phyloP scores from a whole-genome alignment of 2,888 invertebrate genomes.

The Steinernema carpocapsae region DNA sequence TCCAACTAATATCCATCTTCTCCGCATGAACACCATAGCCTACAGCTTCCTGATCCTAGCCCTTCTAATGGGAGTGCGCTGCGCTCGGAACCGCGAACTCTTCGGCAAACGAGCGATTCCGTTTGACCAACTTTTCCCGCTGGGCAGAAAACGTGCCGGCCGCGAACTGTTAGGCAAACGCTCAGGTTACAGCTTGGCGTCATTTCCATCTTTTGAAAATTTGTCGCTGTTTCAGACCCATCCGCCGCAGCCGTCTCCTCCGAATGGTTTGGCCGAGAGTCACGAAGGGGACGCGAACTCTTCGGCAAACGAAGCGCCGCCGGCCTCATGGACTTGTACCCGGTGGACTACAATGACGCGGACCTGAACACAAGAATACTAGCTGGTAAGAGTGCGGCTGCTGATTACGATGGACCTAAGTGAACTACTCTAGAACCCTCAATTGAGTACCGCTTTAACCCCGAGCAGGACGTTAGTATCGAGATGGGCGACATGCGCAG shows the following conservation, averaged over 20 bases:
- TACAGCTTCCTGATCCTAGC: conserved; percentile 18
- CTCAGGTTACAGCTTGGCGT: not conserved
- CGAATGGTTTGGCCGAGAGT: conserved; percentile 3
- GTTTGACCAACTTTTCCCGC: conserved; percentile 2
- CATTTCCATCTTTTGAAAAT: not conserved
- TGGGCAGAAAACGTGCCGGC: conserved; percentile 14
- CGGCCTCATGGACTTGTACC: not conserved
- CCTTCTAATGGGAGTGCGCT: conserved; percentile 9
- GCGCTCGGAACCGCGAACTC: conserved; percentile 3
- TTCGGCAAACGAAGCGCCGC: conserved; percentile 17
- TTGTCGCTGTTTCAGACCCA: not conserved
- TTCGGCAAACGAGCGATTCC: conserved; percentile 15
- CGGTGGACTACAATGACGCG: not conserved
- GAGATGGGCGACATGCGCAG: not conserved
- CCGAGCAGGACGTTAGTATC: conserved; percentile 4
- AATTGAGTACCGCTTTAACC: not conserved
- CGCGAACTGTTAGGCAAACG: conserved; percentile 29
- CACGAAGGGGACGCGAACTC: conserved; percentile 11
- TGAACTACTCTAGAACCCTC: not conserved
- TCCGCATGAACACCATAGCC: conserved; percentile 13
- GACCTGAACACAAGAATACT: not conserved
- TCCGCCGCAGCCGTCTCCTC: not conserved
- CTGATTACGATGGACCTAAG: not conserved
- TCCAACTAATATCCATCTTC: not conserved
- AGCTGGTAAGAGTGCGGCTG: not conserved